These are phyloP conservation scores for Oryzias curvinotus DNA, from an alignment of 2,113 vertebrate species.

Conservation along the genomic window DNA sequence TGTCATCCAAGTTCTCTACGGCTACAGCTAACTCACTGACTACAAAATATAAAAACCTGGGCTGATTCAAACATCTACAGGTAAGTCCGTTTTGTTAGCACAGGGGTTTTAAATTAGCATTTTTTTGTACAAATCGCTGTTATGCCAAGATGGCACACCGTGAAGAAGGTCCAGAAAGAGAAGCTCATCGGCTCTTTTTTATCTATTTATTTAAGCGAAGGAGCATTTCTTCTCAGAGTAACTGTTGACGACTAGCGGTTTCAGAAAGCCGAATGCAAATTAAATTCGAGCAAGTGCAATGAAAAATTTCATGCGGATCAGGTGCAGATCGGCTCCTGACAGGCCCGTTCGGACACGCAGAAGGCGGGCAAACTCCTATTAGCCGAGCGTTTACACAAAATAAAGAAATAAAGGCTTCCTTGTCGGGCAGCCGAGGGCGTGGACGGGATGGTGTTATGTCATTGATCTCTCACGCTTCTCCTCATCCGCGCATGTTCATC, in stretches of 20 bases:
- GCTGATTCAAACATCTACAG: conserved; percentile 51
- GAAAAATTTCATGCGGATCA: conserved; percentile 15
- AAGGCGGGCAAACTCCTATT: no score
- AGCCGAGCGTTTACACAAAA: no score
- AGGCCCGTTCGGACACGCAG: conserved; percentile 38
- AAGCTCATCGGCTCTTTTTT: conserved; percentile 4
- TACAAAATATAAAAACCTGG: conserved; percentile 7
- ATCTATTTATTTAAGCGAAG: conserved; percentile 6
- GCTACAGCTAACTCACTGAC: conserved; percentile 20
- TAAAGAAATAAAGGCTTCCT: not conserved
- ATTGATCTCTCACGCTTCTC: conserved; percentile 57
- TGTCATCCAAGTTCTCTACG: conserved; percentile 41
- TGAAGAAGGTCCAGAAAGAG: conserved; percentile 1
- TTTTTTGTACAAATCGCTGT: not conserved
- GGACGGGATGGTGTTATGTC: conserved; percentile 64
- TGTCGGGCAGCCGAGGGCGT: conserved; percentile 50
- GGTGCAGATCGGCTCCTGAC: conserved; percentile 37
- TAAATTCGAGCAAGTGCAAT: conserved; percentile 4
- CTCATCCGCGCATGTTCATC: conserved; percentile 50
- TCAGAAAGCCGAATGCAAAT: conserved; percentile 13
- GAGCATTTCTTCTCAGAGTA: conserved; percentile 7
- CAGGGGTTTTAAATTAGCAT: not conserved
- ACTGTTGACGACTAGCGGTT: not conserved
- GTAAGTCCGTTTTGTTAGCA: conserved; percentile 24
- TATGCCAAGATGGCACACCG: not conserved